A percentile compares a stretch with the other conserved stretches of the same genome.
Evolutionary conservation across 30 jellyfish, hydroid and myxozoan species (phyloP).

Genomic region (Clytia hemisphaerica): DNA sequence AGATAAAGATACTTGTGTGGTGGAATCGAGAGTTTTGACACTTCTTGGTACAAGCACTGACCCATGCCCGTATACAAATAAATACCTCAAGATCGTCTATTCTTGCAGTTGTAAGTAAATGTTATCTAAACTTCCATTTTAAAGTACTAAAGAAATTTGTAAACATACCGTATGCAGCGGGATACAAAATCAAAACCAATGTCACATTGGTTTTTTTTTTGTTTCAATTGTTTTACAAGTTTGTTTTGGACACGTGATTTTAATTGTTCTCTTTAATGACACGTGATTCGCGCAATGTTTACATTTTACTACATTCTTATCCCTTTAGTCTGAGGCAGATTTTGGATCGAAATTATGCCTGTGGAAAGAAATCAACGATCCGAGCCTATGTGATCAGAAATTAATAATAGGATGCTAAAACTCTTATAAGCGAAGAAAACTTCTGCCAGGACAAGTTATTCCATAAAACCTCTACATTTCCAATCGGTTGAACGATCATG

Average conservation of each 20-base stretch:
- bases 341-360: too few species aligned
- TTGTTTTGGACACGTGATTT: too few species aligned
- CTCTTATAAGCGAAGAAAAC: background rate
- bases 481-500: background rate
- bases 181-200: background rate
- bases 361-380: too few species aligned
- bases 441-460: background rate
- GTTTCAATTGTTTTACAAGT: too few species aligned
- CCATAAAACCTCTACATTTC: too few species aligned
- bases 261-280: too few species aligned
- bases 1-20: conserved; percentile 34
- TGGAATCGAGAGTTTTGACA: conserved; percentile 41
- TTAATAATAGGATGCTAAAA: background rate
- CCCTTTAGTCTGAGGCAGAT: too few species aligned
- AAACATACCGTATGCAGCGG: background rate
- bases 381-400: too few species aligned
- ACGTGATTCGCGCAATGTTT: too few species aligned
- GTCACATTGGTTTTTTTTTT: background rate
- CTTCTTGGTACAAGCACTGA: conserved; percentile 42
- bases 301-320: too few species aligned
- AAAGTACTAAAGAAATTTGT: too few species aligned
- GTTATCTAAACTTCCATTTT: too few species aligned
- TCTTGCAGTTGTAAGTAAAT: conserved; percentile 61
- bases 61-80: conserved; percentile 35
- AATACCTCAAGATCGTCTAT: conserved; percentile 48